Percentiles rank a stretch among this genome's conserved stretches.
Evolutionary conservation across 2,888 invertebrate species (phyloP).

Genomic region (Amphipoea lucens): DNA sequence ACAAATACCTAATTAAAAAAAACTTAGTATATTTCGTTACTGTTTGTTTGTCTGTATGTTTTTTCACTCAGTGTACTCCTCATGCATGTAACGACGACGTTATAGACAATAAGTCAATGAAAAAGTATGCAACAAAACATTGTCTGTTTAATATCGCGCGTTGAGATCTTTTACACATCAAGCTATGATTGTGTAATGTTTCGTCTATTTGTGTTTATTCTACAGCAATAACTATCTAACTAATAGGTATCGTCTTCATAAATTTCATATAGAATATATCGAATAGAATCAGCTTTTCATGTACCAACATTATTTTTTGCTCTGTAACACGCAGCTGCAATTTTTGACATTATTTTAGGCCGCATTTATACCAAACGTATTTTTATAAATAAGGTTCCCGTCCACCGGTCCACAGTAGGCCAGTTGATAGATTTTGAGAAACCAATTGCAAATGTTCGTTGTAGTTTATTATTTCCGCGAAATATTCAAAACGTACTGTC

Average conservation of each 20-base stretch:
- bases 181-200: constrained; percentile 41
- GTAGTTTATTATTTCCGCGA: too few relatives aligned
- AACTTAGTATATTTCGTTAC: background rate
- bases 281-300: background rate
- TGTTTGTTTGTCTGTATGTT: background rate
- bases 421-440: too few relatives aligned
- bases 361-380: too few relatives aligned
- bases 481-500: too few relatives aligned
- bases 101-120: constrained; percentile 11
- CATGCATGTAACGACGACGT: constrained; percentile 1
- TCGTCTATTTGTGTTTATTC: constrained; percentile 20
- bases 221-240: background rate
- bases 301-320: too few relatives aligned
- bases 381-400: too few relatives aligned
- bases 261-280: background rate
- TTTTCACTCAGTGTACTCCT: background rate
- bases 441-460: too few relatives aligned
- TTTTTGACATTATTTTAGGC: too few relatives aligned
- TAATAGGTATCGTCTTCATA: constrained; percentile 1
- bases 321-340: too few relatives aligned
- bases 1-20: background rate
- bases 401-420: too few relatives aligned
- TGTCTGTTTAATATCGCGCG: constrained; percentile 58
- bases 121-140: constrained; percentile 27
- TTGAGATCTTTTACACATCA: constrained; percentile 71